A percentile compares a stretch with the other conserved stretches of the same genome.
Conservation (phyloP, 1,140 invertebrate genomes). For the Anadara kagoshimensis region DNA sequence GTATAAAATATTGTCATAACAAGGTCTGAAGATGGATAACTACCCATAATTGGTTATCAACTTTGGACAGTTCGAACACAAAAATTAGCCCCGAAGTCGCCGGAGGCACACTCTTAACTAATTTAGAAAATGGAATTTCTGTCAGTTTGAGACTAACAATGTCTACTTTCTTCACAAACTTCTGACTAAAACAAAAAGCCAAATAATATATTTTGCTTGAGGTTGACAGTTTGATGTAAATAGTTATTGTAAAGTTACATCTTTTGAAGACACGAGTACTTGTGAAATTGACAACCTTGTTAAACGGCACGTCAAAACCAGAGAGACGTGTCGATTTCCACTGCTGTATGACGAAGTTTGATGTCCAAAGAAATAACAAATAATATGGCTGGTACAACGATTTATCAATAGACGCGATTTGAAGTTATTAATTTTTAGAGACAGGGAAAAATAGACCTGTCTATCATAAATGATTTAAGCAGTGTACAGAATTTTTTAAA, state of each 20-base stretch:
- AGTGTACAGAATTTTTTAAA: too few relatives aligned
- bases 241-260: slow-evolving; percentile 13
- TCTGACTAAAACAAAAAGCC: slow-evolving; percentile 16
- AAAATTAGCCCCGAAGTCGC: slow-evolving; percentile 8
- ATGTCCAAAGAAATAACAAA: neutral
- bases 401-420: neutral
- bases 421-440: neutral
- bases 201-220: slow-evolving; percentile 13
- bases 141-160: slow-evolving; percentile 13
- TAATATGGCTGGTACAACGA: neutral
- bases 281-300: slow-evolving; percentile 12
- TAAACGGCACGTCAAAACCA: slow-evolving; percentile 9
- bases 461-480: too few relatives aligned
- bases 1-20: too few relatives aligned
- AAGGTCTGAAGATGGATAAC: too few relatives aligned
- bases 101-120: slow-evolving; percentile 1
- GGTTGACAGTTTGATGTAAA: slow-evolving; percentile 12
- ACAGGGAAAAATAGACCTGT: too few relatives aligned
- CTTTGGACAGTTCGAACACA: too few relatives aligned
- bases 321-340: slow-evolving; percentile 1
- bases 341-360: neutral
- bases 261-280: slow-evolving; percentile 1
- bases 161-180: slow-evolving; percentile 9
- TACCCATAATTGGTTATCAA: too few relatives aligned
- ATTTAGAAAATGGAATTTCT: slow-evolving; percentile 15